These are phyloP conservation scores for Epizoanthus fatuus DNA, from an alignment of 92 coral and sea anemone genomes.

Conservation along the genomic window DNA sequence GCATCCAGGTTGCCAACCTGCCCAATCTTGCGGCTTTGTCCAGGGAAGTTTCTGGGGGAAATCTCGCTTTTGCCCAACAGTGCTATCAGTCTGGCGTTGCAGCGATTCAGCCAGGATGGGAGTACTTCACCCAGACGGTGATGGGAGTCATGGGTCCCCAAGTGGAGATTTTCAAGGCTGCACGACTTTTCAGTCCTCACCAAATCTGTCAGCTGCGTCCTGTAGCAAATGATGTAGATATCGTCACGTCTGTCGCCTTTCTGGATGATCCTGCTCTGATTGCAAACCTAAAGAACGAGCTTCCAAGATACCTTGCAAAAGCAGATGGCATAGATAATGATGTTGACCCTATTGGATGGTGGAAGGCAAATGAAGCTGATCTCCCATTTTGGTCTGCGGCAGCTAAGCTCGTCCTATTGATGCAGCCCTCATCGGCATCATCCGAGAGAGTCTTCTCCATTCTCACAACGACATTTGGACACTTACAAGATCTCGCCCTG, in stretches of 20 bases:
- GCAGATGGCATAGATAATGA: slow-evolving; percentile 69
- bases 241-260: slow-evolving; percentile 50
- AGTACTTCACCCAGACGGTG: slow-evolving; percentile 61
- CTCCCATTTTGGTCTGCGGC: slow-evolving; percentile 69
- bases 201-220: slow-evolving; percentile 60
- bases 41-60: slow-evolving; percentile 48
- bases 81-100: slow-evolving; percentile 44
- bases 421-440: slow-evolving; percentile 51
- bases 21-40: slow-evolving; percentile 48
- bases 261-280: slow-evolving; percentile 61
- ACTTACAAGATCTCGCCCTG: slow-evolving; percentile 43
- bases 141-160: slow-evolving; percentile 55
- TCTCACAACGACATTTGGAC: slow-evolving; percentile 40
- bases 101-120: slow-evolving; percentile 63
- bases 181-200: slow-evolving; percentile 61
- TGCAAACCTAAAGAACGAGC: slow-evolving; percentile 65
- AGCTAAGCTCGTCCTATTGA: slow-evolving; percentile 54
- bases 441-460: slow-evolving; percentile 53
- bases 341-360: slow-evolving; percentile 63
- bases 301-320: slow-evolving; percentile 70
- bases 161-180: slow-evolving; percentile 67
- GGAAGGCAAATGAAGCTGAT: slow-evolving; percentile 61
- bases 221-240: slow-evolving; percentile 57
- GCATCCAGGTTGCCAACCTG: slow-evolving; percentile 47
- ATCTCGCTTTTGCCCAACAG: slow-evolving; percentile 47